Evolutionary conservation across 2,888 invertebrate species (phyloP).

Genomic region (Teleogryllus oceanicus): DNA sequence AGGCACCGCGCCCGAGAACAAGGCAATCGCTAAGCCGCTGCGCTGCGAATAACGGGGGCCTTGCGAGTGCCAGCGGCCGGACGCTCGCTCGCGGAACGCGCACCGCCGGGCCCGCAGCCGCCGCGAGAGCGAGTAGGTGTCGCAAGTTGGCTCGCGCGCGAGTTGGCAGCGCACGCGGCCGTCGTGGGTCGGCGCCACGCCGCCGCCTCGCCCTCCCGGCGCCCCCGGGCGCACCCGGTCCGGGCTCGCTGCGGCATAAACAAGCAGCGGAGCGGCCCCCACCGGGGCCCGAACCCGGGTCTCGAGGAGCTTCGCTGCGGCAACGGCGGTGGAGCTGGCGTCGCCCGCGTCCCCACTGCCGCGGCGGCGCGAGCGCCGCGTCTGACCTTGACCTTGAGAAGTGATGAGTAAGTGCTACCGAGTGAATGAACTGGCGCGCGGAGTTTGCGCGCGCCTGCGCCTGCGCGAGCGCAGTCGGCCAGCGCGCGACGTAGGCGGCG

Average conservation of each 20-base stretch:
- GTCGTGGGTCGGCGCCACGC: neutral
- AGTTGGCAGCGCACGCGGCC: too few species aligned
- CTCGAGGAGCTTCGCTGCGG: too few species aligned
- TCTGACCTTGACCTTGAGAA: conserved; percentile 11
- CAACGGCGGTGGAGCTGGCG: too few species aligned
- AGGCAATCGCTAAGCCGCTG: neutral
- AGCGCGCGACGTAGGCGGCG: neutral
- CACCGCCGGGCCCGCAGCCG: neutral
- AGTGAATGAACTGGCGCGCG: conserved; percentile 18
- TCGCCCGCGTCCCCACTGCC: too few species aligned
- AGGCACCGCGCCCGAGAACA: neutral
- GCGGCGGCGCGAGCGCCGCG: neutral
- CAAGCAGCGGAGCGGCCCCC: neutral
- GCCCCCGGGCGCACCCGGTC: too few species aligned
- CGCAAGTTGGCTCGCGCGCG: neutral
- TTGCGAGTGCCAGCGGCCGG: neutral
- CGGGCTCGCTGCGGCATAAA: neutral
- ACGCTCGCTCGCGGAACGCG: neutral
- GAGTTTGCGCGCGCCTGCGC: neutral
- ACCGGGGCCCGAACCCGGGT: neutral
- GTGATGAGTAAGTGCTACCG: conserved; percentile 2
- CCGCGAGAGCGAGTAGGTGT: neutral
- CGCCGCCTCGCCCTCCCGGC: neutral
- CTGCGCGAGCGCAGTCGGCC: neutral
- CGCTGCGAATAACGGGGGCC: neutral